Evolutionary conservation across 2,888 invertebrate species (phyloP), one percentile per base, ranked within the genome.

Genomic region (Charanyca ferruginea): DNA sequence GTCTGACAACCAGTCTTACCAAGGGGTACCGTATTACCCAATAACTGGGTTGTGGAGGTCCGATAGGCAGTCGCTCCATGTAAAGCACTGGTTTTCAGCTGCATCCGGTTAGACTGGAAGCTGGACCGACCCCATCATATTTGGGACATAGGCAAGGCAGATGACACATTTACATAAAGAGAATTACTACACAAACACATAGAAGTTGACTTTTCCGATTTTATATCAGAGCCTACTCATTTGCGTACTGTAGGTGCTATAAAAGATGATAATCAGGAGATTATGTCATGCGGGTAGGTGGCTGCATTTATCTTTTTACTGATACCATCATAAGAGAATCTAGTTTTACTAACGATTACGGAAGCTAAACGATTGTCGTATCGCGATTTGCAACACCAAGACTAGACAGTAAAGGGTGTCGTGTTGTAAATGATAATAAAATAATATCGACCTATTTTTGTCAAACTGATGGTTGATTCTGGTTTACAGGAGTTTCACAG

Each of bases 281-380:
- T 71, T 77, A 71, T 60, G 49, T 71, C 71, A 70, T 48, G 22
- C 71, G 44, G 38, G 71, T 77, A 60, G 71, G 77, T 70, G 53
- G 71, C 32, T 60, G 71, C 61, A 77, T 71, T 77, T 23, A 60
- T 77, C 77, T 54, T 70, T 75, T 74, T 57, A 60, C 48, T 60
- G 71, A 71, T 77, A 71, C 0, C 44, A 71, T 71, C 71, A 53
- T 22, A 23, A 58, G 41, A 69, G 42, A 70, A 70, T 77, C 71
- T 77, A 67, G 71, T 71, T 70, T 59, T 32, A 60, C 13, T 70
- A 69, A 76, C 59, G 71, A 77, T 70, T 60, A 77, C 44, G 60
- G 76, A 76, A 68, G 20, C 51, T 68, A 68, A 70, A 52, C 22
- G 35, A 7, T 42, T 48, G 18, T 35, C 9, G 13, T 44, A 53